A percentile compares a stretch with the other conserved stretches of the same genome.
Conservation (phyloP, 2,797 vertebrate genomes). For the Tenualosa ilisha region DNA sequence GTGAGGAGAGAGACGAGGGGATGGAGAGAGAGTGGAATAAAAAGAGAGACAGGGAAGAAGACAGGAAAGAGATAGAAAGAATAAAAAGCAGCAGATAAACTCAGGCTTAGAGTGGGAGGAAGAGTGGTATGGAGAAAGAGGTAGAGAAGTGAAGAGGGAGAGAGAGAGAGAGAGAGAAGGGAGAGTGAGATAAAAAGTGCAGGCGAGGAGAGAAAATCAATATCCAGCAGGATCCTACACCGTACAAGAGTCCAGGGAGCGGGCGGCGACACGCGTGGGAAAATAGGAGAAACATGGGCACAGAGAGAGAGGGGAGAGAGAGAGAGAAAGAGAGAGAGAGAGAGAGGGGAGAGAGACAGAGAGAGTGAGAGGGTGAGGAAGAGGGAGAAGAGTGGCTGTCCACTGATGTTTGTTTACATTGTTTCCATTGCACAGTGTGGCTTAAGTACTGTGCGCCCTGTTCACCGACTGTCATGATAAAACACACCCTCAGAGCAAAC, state of each 20-base stretch:
- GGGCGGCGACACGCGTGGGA: neutral
- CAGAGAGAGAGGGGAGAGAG: conserved; percentile 39
- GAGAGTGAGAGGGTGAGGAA: neutral
- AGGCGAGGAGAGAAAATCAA: conserved; percentile 1
- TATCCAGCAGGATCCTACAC: conserved; percentile 17
- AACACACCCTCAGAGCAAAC: neutral
- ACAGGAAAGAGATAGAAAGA: neutral
- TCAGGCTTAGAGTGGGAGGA: neutral
- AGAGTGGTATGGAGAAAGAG: neutral
- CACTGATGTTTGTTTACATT: conserved; percentile 3
- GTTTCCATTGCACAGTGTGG: conserved; percentile 26
- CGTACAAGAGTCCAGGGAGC: conserved; percentile 8
- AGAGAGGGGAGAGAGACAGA: neutral
- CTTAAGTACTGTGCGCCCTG: conserved; percentile 1
- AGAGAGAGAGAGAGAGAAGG: neutral
- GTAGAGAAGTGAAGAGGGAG: neutral
- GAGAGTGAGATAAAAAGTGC: neutral
- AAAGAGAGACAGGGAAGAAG: neutral
- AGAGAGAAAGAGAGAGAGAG: neutral
- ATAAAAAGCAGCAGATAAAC: neutral
- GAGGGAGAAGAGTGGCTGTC: neutral
- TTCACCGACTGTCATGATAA: neutral
- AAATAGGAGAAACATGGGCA: conserved; percentile 38
- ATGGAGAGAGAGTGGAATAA: neutral
- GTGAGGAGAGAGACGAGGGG: neutral